A percentile compares a stretch with the other conserved stretches of the same genome.
phyloP scores from a whole-genome alignment of 2,113 vertebrate species.

The Malurus elegans region DNA sequence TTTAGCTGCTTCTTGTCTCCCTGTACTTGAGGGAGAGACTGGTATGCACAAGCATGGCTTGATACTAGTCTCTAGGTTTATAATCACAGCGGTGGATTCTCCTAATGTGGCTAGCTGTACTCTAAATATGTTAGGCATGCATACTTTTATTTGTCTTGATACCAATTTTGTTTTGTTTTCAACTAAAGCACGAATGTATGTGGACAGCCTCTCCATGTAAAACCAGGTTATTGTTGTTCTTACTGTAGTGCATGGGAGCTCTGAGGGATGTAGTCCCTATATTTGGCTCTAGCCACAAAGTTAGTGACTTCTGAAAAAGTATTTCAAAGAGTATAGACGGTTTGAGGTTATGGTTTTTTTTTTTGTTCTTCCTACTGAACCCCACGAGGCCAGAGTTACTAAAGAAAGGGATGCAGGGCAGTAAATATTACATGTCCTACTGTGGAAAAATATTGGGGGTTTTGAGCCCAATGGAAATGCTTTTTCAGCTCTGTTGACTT shows the following conservation, averaged over 20 bases:
- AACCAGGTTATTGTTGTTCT: not conserved
- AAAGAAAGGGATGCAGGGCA: not conserved
- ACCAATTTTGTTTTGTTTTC: not conserved
- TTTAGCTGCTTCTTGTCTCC: not conserved
- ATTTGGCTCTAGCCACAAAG: not conserved
- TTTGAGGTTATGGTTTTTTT: not conserved
- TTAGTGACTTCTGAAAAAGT: not conserved
- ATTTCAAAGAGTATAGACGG: not conserved
- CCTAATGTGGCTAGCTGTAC: not conserved
- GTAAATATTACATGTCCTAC: not conserved
- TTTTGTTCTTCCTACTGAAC: not conserved
- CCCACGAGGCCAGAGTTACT: not conserved
- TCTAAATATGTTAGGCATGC: not conserved
- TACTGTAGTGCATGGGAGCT: not conserved
- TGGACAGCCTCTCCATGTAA: not conserved
- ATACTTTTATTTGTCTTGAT: not conserved
- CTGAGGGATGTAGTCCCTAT: not conserved
- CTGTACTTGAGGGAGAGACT: not conserved
- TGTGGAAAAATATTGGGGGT: slow-evolving; percentile 54
- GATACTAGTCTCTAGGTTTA: not conserved
- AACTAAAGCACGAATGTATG: not conserved
- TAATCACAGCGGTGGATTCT: not conserved
- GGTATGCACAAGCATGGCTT: not conserved
- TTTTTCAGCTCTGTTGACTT: slow-evolving; percentile 58
- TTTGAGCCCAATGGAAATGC: slow-evolving; percentile 59